Conservation (phyloP, 2,113 vertebrate species). For the Dasypus novemcinctus region DNA sequence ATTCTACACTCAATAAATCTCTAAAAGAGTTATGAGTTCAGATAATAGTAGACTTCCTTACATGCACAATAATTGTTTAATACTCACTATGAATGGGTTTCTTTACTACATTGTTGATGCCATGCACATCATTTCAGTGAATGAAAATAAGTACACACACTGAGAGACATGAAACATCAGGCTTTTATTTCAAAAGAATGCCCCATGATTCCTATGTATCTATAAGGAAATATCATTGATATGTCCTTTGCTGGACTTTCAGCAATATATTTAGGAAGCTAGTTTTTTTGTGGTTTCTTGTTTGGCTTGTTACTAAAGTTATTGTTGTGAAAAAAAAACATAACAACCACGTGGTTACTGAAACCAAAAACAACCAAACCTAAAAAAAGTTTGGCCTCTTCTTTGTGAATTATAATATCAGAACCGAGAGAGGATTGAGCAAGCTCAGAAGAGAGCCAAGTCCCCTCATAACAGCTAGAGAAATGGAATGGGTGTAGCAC, state of each 20-base stretch:
- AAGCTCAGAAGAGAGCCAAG: not conserved
- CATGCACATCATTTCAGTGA: not conserved
- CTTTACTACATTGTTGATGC: not conserved
- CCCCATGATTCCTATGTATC: not conserved
- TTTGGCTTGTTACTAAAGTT: not conserved
- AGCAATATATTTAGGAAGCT: not conserved
- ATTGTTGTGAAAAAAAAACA: not conserved
- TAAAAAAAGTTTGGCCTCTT: not conserved
- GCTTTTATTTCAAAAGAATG: not conserved
- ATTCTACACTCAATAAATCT: conserved; percentile 23
- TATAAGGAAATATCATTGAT: not conserved
- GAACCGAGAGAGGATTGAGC: not conserved
- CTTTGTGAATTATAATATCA: not conserved
- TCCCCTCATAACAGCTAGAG: not conserved
- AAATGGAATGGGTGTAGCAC: fast-evolving
- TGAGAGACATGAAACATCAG: not conserved
- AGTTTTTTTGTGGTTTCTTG: not conserved
- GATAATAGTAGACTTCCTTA: not conserved
- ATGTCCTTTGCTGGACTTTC: not conserved
- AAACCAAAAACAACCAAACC: not conserved
- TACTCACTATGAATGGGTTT: not conserved
- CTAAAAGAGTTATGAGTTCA: conserved; percentile 25
- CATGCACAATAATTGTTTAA: not conserved
- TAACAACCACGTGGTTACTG: not conserved
- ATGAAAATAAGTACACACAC: not conserved